Evolutionary conservation across 2,888 invertebrate genomes (phyloP), one percentile per base, ranked within the genome.

Genomic region (Hyposoter didymator): DNA sequence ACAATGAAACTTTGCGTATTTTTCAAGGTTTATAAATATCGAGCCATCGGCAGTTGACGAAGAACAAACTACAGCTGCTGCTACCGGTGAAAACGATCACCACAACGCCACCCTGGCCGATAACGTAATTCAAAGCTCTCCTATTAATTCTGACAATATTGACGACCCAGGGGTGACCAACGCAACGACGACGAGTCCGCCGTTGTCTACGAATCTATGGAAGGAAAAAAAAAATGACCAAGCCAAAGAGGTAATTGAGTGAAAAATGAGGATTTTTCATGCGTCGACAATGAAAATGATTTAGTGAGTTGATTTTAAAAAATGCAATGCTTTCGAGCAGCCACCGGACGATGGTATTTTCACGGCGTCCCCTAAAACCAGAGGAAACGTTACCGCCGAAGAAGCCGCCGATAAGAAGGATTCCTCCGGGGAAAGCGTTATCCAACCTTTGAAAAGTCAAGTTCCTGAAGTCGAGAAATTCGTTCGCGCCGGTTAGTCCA

Each of bases 21-120:
- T 88, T 92, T 94, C 75, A 92, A 95, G 96, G 55, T 96, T 96
- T 90, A 94, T 96, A 70, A 96, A 96, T 90, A 96, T 97, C 90
- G 96, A 97, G 90, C 95, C 96, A 22, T 96, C 95, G 49, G 95
- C 96, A 64, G 95, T 96, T 45, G 95, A 95, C 66, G 96, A 96
- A 86, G 95, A 95, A 45, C 94, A 95, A 93, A 95, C 19, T 87
- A 94, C 93, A 80, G 94, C 94, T 73, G 43, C 62, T 12, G 93
- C 94, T 6, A 90, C 93, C 0, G 94, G 94, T 67, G 93, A 94
- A 75, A 94, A 93, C 28, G 92, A 91, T 17, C 92, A 92, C 70
- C 91, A 94, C 17, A 94, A 94, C 76, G 49, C 69, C 49, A 92
- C 91, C 7, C 86, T 92, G 12, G 90, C 90, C 52, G 91, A 93